Percentiles rank a stretch among this genome's conserved stretches.
These are phyloP conservation scores for Marisa cornuarietis DNA, from an alignment of 1,140 invertebrate genomes.

Conservation along the genomic window DNA sequence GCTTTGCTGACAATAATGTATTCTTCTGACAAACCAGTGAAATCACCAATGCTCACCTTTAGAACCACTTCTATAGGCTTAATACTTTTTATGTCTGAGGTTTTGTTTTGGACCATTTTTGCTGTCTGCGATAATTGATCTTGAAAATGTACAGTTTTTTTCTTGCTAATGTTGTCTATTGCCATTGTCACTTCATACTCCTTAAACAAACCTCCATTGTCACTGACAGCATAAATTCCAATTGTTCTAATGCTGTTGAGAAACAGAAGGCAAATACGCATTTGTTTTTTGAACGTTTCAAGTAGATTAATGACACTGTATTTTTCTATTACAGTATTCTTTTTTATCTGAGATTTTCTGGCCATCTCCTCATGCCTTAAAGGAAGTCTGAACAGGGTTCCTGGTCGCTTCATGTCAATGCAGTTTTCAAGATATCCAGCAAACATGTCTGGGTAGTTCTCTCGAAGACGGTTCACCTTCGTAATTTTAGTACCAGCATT, in stretches of 20 bases:
- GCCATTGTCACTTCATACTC: slow-evolving; percentile 31
- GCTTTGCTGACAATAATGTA: slow-evolving; percentile 45
- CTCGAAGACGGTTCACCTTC: slow-evolving; percentile 31
- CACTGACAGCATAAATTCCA: slow-evolving; percentile 35
- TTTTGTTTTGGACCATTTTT: not conserved
- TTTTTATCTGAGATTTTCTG: slow-evolving; percentile 38
- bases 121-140: slow-evolving; percentile 5
- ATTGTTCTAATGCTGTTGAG: slow-evolving; percentile 48
- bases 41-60: slow-evolving; percentile 29
- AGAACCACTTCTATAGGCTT: slow-evolving; percentile 17
- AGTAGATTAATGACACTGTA: slow-evolving; percentile 37
- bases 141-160: slow-evolving; percentile 26
- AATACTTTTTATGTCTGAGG: slow-evolving; percentile 7
- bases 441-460: slow-evolving; percentile 46
- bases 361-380: slow-evolving; percentile 46
- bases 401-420: slow-evolving; percentile 26
- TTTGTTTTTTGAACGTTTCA: slow-evolving; percentile 41
- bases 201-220: slow-evolving; percentile 22
- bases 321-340: slow-evolving; percentile 26
- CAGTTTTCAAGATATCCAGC: slow-evolving; percentile 40
- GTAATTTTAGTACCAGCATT: slow-evolving; percentile 48
- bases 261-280: slow-evolving; percentile 49
- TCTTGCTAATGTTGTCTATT: slow-evolving; percentile 20
- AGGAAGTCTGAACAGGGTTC: slow-evolving; percentile 54
- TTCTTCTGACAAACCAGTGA: slow-evolving; percentile 1